Base-by-base conservation (phyloP, 2,888 invertebrate genomes). In the Acanthacorydalis orientalis region DNA sequence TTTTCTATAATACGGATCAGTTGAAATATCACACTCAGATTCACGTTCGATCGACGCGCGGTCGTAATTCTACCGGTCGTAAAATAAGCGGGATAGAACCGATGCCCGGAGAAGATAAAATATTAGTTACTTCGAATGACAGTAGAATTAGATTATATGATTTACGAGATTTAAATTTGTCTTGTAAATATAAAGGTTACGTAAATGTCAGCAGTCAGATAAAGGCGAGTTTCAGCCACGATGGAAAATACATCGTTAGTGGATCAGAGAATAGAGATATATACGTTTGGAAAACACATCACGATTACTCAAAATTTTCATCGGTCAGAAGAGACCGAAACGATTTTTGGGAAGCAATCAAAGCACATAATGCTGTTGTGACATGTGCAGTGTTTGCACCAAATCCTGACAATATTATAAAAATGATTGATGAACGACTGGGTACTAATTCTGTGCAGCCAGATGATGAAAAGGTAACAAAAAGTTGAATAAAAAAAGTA, bases 41-140 rank as follows among this genome's bases (percentile, higher is more conserved):
- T 52, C 88, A 96, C 66, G 96, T 97, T 2, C 75, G 91, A 2
- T 96, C 95, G 8, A 87, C 93, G 0, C 69, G 96, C n/a, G 95
- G 96, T 0, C 89, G 92, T 60, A 96, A 96, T 69, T 83, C 92
- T 0, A 84, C 86, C 2, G 96, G 95, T 0, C 70, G 92, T 14
- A 97, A 98, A 64, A 92, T 98, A 43, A 95, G 92, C 60, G 96
- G 97, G 0, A 92, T 98, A 53, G 96, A 97, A 64, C 90, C 93
- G 0, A 87, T 93, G 84, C 92, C 92, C 0, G 81, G 90, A 8
- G 92, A 92, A 64, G 92, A 95, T 59, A 95, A 95, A 67, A 90
- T 96, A 50, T 69, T 97, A 8, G 91, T 97, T 4, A 97, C 97
- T 0, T 96, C 96, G 0, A 98, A 98, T 64, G 98, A 98, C 61